These are phyloP conservation scores for Ephestia elutella DNA, from an alignment of 1,140 invertebrate species.

Conservation along the genomic window DNA sequence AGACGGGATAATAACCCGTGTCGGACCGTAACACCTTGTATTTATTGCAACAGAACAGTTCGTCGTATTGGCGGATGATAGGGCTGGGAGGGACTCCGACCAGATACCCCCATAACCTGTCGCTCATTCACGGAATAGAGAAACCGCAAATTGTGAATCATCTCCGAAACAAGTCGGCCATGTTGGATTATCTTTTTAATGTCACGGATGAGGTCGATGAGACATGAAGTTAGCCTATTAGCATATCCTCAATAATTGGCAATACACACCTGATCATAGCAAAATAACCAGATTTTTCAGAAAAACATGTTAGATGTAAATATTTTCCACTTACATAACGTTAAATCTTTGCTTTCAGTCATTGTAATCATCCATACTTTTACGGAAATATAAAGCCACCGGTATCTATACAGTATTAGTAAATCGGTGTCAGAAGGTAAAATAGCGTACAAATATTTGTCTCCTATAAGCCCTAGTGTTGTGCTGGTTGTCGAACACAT, in stretches of 20 bases:
- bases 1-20: conserved; percentile 26
- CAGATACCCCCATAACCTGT: conserved; percentile 10
- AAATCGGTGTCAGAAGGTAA: conserved; percentile 5
- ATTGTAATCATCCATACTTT: neutral
- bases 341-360: neutral
- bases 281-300: too few species aligned
- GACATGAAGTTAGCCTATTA: neutral
- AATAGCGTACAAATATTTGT: conserved; percentile 48
- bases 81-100: conserved; percentile 22
- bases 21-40: conserved; percentile 26
- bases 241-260: neutral
- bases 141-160: conserved; percentile 37
- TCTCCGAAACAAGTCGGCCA: conserved; percentile 10
- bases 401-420: conserved; percentile 5
- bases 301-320: too few species aligned
- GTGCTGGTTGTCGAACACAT: conserved; percentile 52
- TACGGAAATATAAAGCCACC: conserved; percentile 2
- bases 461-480: conserved; percentile 45
- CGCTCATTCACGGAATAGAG: conserved; percentile 30
- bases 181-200: conserved; percentile 16
- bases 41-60: conserved; percentile 29
- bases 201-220: neutral
- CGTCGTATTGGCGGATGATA: conserved; percentile 28
- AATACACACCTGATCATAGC: too few species aligned
- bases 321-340: too few species aligned